Evolutionary conservation across 2,113 vertebrate genomes (phyloP).

Genomic region (Hucho hucho): DNA sequence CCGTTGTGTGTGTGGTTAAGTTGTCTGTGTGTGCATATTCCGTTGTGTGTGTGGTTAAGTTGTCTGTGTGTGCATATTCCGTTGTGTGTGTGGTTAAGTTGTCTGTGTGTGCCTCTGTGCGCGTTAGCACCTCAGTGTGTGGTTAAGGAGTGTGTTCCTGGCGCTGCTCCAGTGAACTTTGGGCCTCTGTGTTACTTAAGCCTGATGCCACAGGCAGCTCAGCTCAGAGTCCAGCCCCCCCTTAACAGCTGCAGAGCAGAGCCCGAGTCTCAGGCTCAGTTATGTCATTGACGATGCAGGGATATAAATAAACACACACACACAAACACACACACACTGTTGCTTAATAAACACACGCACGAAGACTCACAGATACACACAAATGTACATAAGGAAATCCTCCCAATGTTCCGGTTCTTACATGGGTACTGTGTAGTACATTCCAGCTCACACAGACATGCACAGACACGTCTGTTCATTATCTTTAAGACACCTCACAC

Average conservation of each 20-base stretch:
- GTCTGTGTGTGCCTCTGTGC: constrained; percentile 13
- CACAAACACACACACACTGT: constrained; percentile 2
- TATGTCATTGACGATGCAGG: constrained; percentile 48
- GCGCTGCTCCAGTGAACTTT: constrained; percentile 57
- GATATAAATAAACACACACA: neutral
- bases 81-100: neutral
- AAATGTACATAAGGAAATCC: neutral
- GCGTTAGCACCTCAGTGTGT: neutral
- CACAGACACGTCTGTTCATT: neutral
- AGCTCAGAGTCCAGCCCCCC: constrained; percentile 26
- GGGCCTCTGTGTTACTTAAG: constrained; percentile 65
- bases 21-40: too few species aligned
- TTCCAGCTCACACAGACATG: neutral
- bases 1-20: too few species aligned
- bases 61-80: neutral
- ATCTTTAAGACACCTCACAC: too few species aligned
- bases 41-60: too few species aligned
- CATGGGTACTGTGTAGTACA: neutral
- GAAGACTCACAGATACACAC: neutral
- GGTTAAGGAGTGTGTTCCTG: constrained; percentile 36
- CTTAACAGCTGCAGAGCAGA: constrained; percentile 45
- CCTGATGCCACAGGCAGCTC: constrained; percentile 44
- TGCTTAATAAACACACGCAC: neutral
- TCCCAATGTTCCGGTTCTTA: neutral
- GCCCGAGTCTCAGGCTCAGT: constrained; percentile 47